A percentile compares a stretch with the other conserved stretches of the same genome.
Evolutionary conservation across 2,888 invertebrate species (phyloP).

Genomic region (Folsomia manolachei): DNA sequence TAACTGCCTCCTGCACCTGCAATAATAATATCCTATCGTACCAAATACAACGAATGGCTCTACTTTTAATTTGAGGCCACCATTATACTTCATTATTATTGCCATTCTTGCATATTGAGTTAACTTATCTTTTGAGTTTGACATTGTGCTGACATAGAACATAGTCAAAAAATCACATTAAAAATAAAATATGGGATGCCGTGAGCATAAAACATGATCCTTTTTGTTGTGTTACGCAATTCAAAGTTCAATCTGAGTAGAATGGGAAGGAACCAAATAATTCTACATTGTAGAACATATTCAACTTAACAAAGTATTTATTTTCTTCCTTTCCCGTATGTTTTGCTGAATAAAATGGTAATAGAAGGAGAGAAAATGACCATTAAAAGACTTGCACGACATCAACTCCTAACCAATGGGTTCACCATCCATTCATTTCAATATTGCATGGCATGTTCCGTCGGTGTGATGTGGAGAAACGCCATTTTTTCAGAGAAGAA

Average conservation of each 20-base stretch:
- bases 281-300: background rate
- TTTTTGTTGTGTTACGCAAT: constrained; percentile 7
- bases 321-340: background rate
- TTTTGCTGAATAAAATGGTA: background rate
- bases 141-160: background rate
- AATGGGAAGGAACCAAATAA: background rate
- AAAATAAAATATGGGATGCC: background rate
- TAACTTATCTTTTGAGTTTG: constrained; percentile 1
- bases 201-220: constrained; percentile 6
- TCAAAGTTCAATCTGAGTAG: background rate
- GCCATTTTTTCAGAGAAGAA: background rate
- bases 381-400: background rate
- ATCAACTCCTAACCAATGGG: no score
- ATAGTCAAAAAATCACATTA: background rate
- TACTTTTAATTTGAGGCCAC: constrained; percentile 11
- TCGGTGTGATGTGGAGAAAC: no score
- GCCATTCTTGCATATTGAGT: constrained; percentile 18
- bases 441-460: no score
- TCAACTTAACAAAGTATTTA: background rate
- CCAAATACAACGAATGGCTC: constrained; percentile 6
- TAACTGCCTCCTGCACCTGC: constrained; percentile 2
- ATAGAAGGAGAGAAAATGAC: background rate
- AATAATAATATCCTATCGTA: constrained; percentile 2
- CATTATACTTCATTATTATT: constrained; percentile 17
- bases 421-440: no score